Base-by-base conservation (phyloP, 2,113 vertebrate species). In the Myotis lucifugus region DNA sequence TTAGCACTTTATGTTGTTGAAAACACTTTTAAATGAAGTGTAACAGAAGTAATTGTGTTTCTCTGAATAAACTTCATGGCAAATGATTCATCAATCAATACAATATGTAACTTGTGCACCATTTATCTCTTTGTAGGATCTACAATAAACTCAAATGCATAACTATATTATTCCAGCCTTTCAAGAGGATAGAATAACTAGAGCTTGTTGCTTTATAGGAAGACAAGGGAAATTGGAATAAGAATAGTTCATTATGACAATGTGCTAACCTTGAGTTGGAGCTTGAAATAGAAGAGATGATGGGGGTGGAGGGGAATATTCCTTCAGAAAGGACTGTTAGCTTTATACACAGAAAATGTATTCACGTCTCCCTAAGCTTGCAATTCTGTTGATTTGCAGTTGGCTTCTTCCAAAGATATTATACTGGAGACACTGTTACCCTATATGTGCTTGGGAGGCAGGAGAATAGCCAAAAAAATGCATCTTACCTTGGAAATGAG, bases 1-100 rank as follows among this genome's bases (percentile, higher is more conserved):
- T 88, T 78, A 59, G 56, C 84, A 91, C 67, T 95, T 96, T 85
- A 76, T 64, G 79, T 76, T 91, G 56, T 18, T 95, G 89, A 95
- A 97, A 97, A 95, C 84, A 88, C 78, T 93, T 97, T 95, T 83
- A 96, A 98, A 98, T 93, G 96, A 97, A 96, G 90, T 93, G 74
- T 90, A 97, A 95, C 88, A 93, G 64, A 78, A 95, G 88, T 97
- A 97, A 97, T 93, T 98, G 88, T 95, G 91, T 96, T 97, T 97
- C 96, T 97, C 61, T 81, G 85, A 98, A 92, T 87, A 94, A 94
- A 93, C 94, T 95, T 92, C 76, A 88, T 83, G 83, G 90, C 72
- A 97, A 97, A 97, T 93, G 93, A 84, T 46, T 91, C 92, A 91
- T 95, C 90, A 97, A 97, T 98, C 95, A 92, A 93, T 93, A 94